A percentile compares a stretch with the other conserved stretches of the same genome.
phyloP scores from a whole-genome alignment of 2,113 vertebrate genomes.

The Prolemur simus region DNA sequence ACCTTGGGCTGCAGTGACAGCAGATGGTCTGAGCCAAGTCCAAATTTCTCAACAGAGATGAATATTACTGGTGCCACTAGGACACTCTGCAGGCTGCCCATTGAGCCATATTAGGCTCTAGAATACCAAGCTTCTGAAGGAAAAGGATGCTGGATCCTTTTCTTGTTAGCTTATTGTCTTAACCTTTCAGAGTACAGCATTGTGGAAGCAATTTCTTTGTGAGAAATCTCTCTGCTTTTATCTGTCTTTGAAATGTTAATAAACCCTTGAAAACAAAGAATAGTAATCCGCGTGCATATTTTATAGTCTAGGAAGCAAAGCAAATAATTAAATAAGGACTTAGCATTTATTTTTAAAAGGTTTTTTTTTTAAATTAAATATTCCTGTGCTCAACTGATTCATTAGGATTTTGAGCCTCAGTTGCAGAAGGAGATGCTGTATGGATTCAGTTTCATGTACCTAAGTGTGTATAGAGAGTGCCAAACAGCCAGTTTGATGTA shows the following conservation, averaged over 20 bases:
- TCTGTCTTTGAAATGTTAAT: constrained; percentile 34
- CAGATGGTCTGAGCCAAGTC: constrained; percentile 46
- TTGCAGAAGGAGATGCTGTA: neutral
- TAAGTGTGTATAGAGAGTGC: neutral
- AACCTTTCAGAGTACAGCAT: neutral
- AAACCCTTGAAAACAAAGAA: neutral
- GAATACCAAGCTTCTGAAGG: neutral
- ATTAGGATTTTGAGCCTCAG: neutral
- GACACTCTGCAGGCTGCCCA: neutral
- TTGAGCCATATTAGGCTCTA: neutral
- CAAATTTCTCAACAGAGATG: neutral
- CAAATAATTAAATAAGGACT: constrained; percentile 3
- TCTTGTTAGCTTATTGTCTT: neutral
- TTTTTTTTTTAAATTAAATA: neutral
- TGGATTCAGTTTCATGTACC: neutral
- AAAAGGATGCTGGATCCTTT: neutral
- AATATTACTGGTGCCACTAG: neutral
- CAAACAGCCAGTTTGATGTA: neutral
- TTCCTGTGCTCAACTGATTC: neutral
- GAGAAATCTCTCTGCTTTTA: neutral
- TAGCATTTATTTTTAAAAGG: neutral
- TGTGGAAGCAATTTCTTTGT: neutral
- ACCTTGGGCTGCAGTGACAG: neutral
- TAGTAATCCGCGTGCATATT: neutral
- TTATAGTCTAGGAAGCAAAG: neutral